Conservation (phyloP, 2,888 invertebrate species). For the Drosophila meridiana region DNA sequence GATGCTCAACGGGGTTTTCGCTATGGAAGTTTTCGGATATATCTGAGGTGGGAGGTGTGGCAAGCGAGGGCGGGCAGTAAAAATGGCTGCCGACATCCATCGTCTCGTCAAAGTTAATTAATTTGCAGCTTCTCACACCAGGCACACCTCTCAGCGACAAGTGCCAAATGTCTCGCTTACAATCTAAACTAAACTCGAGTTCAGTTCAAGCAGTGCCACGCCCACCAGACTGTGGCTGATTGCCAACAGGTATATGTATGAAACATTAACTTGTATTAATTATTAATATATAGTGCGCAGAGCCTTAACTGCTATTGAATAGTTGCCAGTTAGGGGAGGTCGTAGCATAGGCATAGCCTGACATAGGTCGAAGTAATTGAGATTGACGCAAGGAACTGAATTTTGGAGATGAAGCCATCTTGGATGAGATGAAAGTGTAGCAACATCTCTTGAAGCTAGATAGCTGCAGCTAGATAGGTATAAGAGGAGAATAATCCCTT, state of each 20-base stretch:
- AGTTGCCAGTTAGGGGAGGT: no score
- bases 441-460: not conserved
- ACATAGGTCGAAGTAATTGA: conserved; percentile 1
- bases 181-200: conserved; percentile 38
- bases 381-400: not conserved
- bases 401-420: not conserved
- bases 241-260: conserved; percentile 31
- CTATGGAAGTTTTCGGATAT: not conserved
- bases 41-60: not conserved
- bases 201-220: conserved; percentile 39
- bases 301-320: conserved; percentile 3
- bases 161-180: conserved; percentile 58
- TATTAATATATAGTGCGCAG: conserved; percentile 16
- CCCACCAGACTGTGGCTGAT: conserved; percentile 34
- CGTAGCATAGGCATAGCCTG: not conserved
- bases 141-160: conserved; percentile 30
- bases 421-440: not conserved
- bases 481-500: no score
- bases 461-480: no score
- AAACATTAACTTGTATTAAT: conserved; percentile 44
- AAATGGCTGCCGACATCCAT: conserved; percentile 77
- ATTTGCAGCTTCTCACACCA: conserved; percentile 49
- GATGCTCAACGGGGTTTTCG: conserved; percentile 27
- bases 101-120: conserved; percentile 79
- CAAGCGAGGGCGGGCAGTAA: not conserved